Base-by-base conservation (phyloP, 1,140 invertebrate species). In the Hyles euphorbiae region DNA sequence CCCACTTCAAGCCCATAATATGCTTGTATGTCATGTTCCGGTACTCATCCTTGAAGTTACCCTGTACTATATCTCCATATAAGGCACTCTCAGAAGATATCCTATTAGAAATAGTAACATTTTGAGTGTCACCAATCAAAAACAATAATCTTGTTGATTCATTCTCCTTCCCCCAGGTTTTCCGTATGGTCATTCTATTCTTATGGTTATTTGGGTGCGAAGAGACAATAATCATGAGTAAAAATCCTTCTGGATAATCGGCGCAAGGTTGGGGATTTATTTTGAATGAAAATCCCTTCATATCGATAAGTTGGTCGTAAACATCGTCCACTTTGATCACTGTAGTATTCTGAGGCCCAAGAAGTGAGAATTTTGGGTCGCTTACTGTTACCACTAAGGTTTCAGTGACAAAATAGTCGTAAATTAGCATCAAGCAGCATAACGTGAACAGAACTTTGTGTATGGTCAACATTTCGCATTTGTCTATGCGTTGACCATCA, bases 1-100 rank as follows among this genome's bases (percentile, higher is more conserved):
- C 91, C 93, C 95, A 97, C 78, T 95, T 95, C n/a, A 97, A 90
- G 1, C 91, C 93, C 92, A 95, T 95, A 3, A 95, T 92, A 82
- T 96, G 95, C 83, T 97, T 97, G 73, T 96, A 96, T 2, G 96
- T 96, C 83, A 97, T 91, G 86, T 97, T 97, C 62, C 93, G 91
- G 76, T 97, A 97, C 36, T 90, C 90, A 87, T 97, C 96, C 6
- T 90, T 58, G 79, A 96, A 97, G 67, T 92, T 93, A 33, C 95
- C 95, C 83, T 96, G 94, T 33, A 97, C 91, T 56, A 97, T 90
- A 76, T 97, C 96, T 12, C 90, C 85, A 71, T 93, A 91, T 1
- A 67, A 67, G 3, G 73, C 71, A 68, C 91, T 91, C 79, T 97
- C 96, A 47, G 89, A 69, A 10, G 90, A 70, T 2, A 96, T 68